A percentile compares a stretch with the other conserved stretches of the same genome.
Evolutionary conservation across 2,113 vertebrate genomes (phyloP).

Genomic region (Sinocyclocheilus grahami): DNA sequence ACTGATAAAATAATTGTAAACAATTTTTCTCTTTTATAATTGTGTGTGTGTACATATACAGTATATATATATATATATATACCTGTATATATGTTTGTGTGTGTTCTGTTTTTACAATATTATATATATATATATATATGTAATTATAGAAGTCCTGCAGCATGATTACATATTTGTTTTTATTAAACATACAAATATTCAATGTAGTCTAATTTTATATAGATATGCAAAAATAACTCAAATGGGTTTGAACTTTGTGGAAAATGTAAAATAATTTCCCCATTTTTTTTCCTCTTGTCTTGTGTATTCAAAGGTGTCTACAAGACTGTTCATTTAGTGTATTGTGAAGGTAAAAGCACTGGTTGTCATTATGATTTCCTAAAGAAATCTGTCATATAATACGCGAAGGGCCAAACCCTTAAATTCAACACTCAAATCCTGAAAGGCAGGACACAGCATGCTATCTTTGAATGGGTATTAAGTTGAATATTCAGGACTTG

Average conservation of each 20-base stretch:
- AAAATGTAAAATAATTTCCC: too few relatives aligned
- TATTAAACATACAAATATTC: too few relatives aligned
- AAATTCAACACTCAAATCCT: conserved; percentile 36
- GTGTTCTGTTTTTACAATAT: too few relatives aligned
- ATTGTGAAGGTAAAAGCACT: background rate
- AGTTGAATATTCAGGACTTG: conserved; percentile 16
- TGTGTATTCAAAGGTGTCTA: background rate
- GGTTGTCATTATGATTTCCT: conserved; percentile 24
- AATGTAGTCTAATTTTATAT: too few relatives aligned
- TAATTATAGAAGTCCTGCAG: too few relatives aligned
- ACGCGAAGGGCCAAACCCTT: conserved; percentile 38
- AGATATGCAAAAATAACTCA: background rate
- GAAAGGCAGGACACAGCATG: conserved; percentile 42
- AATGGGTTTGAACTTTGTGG: background rate
- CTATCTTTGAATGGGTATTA: conserved; percentile 45
- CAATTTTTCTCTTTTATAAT: too few relatives aligned
- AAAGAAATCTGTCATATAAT: conserved; percentile 42
- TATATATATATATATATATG: too few relatives aligned
- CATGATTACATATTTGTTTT: too few relatives aligned
- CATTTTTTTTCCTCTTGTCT: background rate
- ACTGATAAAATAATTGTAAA: too few relatives aligned
- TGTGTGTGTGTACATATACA: too few relatives aligned
- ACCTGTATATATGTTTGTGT: too few relatives aligned
- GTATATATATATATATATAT: too few relatives aligned
- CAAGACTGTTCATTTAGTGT: background rate